phyloP scores from a whole-genome alignment of 2,797 vertebrate species.

The Moxostoma hubbsi region DNA sequence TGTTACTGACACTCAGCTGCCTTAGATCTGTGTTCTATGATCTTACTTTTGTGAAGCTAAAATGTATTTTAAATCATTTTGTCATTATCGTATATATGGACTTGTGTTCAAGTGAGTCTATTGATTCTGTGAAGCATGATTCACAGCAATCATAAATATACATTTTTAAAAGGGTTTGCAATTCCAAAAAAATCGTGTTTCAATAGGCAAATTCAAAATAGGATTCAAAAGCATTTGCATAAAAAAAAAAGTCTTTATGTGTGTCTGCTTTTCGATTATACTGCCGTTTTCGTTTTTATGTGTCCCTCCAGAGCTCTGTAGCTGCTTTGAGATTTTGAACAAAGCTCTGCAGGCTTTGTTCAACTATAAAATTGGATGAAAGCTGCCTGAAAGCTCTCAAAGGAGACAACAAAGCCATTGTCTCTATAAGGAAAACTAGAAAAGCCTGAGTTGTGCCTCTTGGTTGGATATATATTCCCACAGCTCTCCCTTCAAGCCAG shows the following conservation, averaged over 20 bases:
- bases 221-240: conserved; percentile 50
- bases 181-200: conserved; percentile 29
- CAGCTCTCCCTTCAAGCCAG: conserved; percentile 43
- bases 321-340: conserved; percentile 55
- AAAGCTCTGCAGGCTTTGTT: conserved; percentile 59
- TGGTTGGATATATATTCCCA: conserved; percentile 42
- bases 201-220: conserved; percentile 47
- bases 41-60: conserved; percentile 3
- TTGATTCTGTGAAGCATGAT: conserved; percentile 35
- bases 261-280: conserved; percentile 47
- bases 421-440: conserved; percentile 36
- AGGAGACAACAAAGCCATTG: conserved; percentile 54
- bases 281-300: conserved; percentile 50
- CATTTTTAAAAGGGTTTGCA: conserved; percentile 43
- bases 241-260: conserved; percentile 48
- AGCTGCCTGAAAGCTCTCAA: conserved; percentile 54
- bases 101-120: conserved; percentile 10
- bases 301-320: conserved; percentile 53
- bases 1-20: neutral
- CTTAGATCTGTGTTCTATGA: conserved; percentile 3
- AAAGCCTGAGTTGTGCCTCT: conserved; percentile 41
- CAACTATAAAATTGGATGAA: conserved; percentile 61
- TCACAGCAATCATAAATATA: conserved; percentile 34
- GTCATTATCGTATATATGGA: neutral
- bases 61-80: conserved; percentile 3